A percentile compares a stretch with the other conserved stretches of the same genome.
These are phyloP conservation scores for Papilio polytes DNA, from an alignment of 1,140 invertebrate genomes.

Conservation along the genomic window DNA sequence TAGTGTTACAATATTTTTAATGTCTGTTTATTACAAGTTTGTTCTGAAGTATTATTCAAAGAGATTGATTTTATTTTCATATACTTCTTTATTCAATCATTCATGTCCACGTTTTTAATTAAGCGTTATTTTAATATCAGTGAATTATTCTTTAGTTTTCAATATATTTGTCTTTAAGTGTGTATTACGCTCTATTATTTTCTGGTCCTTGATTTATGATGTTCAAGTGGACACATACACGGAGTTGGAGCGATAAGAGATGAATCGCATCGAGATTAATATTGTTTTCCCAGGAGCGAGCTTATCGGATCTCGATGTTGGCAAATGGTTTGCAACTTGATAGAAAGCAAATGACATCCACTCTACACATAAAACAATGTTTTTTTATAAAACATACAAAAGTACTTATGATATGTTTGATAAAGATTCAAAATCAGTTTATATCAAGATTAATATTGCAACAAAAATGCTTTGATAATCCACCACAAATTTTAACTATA, in stretches of 20 bases:
- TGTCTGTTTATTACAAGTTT: too few species aligned
- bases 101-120: too few species aligned
- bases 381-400: background rate
- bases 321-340: conserved; percentile 62
- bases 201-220: conserved; percentile 64
- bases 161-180: background rate
- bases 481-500: background rate
- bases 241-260: conserved; percentile 70
- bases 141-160: background rate
- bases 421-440: too few species aligned
- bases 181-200: conserved; percentile 28
- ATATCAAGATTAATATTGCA: too few species aligned
- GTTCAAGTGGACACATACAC: conserved; percentile 56
- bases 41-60: too few species aligned
- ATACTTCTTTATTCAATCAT: too few species aligned
- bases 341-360: conserved; percentile 55
- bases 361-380: background rate
- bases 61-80: too few species aligned
- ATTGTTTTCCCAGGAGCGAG: conserved; percentile 63
- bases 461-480: background rate
- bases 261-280: conserved; percentile 72
- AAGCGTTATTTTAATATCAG: too few species aligned
- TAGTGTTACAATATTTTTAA: too few species aligned
- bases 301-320: conserved; percentile 69
- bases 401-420: too few species aligned